These are phyloP conservation scores for Antitype chi DNA, from an alignment of 2,888 invertebrate species.

Conservation along the genomic window DNA sequence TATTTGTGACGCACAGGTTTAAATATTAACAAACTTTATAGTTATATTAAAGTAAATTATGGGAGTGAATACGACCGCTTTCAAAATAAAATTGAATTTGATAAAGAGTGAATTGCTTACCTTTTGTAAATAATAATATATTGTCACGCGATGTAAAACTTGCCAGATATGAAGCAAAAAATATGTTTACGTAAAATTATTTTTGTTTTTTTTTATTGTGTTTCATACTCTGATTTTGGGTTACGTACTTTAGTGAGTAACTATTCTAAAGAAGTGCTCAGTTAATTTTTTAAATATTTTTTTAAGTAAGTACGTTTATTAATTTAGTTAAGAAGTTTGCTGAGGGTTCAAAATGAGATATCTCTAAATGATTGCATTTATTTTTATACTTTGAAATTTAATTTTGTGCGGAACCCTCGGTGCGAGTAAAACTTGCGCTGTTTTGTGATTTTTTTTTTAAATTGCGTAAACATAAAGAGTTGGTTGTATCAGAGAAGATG, in stretches of 20 bases:
- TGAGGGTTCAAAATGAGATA: constrained; percentile 63
- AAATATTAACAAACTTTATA: background rate
- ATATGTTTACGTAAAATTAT: constrained; percentile 57
- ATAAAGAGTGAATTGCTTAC: constrained; percentile 34
- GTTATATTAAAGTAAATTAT: background rate
- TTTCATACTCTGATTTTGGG: constrained; percentile 46
- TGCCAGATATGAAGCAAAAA: constrained; percentile 64
- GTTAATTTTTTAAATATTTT: background rate
- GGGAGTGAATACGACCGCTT: constrained; percentile 22
- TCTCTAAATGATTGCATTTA: constrained; percentile 62
- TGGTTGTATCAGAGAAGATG: constrained; percentile 13
- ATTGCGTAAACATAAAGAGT: constrained; percentile 15
- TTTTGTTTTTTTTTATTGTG: constrained; percentile 16
- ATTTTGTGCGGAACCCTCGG: constrained; percentile 43
- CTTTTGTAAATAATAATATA: constrained; percentile 30
- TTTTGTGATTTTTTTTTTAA: constrained; percentile 43
- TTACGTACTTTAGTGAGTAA: constrained; percentile 39
- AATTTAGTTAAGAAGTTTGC: constrained; percentile 21
- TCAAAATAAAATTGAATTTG: constrained; percentile 32
- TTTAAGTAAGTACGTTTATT: too few relatives aligned
- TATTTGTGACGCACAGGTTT: constrained; percentile 16
- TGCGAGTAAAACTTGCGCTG: constrained; percentile 34
- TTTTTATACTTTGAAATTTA: constrained; percentile 38
- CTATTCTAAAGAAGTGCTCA: constrained; percentile 43
- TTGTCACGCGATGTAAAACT: constrained; percentile 39